phyloP scores from a whole-genome alignment of 2,797 vertebrate species.

The Diplodus puntazzo region DNA sequence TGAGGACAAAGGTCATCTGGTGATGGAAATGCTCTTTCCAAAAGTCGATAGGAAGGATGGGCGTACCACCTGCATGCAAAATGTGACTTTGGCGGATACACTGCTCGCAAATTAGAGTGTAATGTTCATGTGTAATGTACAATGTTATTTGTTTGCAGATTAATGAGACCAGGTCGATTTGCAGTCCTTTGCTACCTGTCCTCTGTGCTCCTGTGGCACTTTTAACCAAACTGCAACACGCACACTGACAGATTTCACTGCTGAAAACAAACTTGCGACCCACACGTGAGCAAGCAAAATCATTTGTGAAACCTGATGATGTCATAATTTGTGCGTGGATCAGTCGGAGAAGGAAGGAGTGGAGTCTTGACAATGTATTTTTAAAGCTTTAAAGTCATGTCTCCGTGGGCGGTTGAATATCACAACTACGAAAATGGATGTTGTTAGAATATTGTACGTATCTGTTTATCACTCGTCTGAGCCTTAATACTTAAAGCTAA shows the following conservation, averaged over 20 bases:
- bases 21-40: too few relatives aligned
- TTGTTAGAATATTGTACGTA: not conserved
- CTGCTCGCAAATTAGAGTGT: too few relatives aligned
- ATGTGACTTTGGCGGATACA: too few relatives aligned
- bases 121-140: too few relatives aligned
- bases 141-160: too few relatives aligned
- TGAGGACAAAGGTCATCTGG: too few relatives aligned
- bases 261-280: not conserved
- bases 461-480: not conserved
- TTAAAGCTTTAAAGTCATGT: not conserved
- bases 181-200: not conserved
- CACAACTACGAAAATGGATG: not conserved
- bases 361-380: not conserved
- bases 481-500: constrained; percentile 4
- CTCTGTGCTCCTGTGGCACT: not conserved
- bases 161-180: too few relatives aligned
- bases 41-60: too few relatives aligned
- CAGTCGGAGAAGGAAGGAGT: not conserved
- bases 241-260: not conserved
- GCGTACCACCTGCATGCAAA: too few relatives aligned
- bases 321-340: not conserved
- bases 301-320: too few relatives aligned
- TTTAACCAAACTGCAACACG: not conserved
- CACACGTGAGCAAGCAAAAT: too few relatives aligned
- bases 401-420: not conserved